A percentile compares a stretch with the other conserved stretches of the same genome.
These are phyloP conservation scores for Cyphomyrmex costatus DNA, from an alignment of 1,140 invertebrate genomes.

Conservation along the genomic window DNA sequence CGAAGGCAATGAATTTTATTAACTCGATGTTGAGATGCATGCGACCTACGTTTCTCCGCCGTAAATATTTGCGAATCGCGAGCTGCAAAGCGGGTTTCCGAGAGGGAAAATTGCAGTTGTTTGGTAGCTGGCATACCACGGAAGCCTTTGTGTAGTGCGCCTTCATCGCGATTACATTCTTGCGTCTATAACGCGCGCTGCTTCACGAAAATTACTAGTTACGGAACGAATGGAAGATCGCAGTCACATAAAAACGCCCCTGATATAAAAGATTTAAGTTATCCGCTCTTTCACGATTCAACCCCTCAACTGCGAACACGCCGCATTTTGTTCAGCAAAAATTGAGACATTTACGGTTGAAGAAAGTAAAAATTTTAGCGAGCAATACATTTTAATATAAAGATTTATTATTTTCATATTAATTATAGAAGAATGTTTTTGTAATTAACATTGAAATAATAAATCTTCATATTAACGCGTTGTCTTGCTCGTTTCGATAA, in stretches of 20 bases:
- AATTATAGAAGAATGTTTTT: not conserved
- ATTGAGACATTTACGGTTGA: not conserved
- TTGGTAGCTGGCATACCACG: conserved; percentile 39
- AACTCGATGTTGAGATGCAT: conserved; percentile 9
- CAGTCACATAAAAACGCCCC: conserved; percentile 14
- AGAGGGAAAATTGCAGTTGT: conserved; percentile 54
- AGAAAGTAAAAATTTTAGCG: not conserved
- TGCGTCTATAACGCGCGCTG: conserved; percentile 33
- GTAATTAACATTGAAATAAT: not conserved
- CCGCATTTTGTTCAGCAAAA: not conserved
- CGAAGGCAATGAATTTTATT: conserved; percentile 36
- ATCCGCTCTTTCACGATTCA: not conserved
- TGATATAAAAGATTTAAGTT: not conserved
- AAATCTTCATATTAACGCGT: not conserved
- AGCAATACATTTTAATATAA: too few species aligned
- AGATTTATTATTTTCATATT: not conserved
- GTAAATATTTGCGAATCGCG: conserved; percentile 49
- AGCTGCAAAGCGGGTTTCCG: conserved; percentile 28
- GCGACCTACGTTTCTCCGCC: conserved; percentile 9
- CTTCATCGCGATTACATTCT: conserved; percentile 49
- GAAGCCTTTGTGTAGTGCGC: conserved; percentile 42
- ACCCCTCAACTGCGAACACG: not conserved
- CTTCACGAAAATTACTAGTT: conserved; percentile 50
- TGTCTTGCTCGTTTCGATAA: not conserved
- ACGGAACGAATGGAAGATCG: conserved; percentile 25